Percentiles rank a stretch among this genome's conserved stretches.
Evolutionary conservation across 1,140 invertebrate genomes (phyloP).

Genomic region (Oncopeltus fasciatus): DNA sequence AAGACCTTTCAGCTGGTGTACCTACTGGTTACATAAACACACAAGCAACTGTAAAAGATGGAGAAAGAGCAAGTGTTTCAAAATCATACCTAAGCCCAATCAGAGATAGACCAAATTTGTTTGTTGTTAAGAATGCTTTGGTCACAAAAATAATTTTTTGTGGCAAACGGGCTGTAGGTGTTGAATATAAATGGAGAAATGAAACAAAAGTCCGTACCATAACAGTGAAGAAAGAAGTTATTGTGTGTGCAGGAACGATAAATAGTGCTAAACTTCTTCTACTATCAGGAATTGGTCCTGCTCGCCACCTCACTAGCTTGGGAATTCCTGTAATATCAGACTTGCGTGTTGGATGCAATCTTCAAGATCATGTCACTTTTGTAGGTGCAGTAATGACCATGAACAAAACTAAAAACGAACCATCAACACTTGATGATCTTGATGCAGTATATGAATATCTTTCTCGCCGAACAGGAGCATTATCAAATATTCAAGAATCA

Average conservation of each 20-base stretch:
- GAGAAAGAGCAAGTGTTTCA: slow-evolving; percentile 19
- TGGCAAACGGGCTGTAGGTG: slow-evolving; percentile 53
- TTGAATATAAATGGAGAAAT: slow-evolving; percentile 42
- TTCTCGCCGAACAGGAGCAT: slow-evolving; percentile 14
- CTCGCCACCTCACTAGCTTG: slow-evolving; percentile 28
- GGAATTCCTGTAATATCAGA: slow-evolving; percentile 10
- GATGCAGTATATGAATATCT: slow-evolving; percentile 14
- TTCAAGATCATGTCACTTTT: slow-evolving; percentile 17
- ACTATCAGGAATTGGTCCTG: slow-evolving; percentile 36
- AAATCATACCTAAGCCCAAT: slow-evolving; percentile 53
- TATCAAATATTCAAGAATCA: slow-evolving; percentile 31
- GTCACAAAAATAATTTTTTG: slow-evolving; percentile 31
- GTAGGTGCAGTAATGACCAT: slow-evolving; percentile 11
- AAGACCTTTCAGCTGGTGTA: slow-evolving; percentile 37
- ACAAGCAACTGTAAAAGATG: slow-evolving; percentile 32
- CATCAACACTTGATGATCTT: background rate
- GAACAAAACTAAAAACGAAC: slow-evolving; percentile 5
- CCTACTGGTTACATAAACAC: background rate
- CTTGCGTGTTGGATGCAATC: slow-evolving; percentile 12
- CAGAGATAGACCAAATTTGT: slow-evolving; percentile 44
- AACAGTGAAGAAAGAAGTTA: slow-evolving; percentile 52
- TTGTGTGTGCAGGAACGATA: slow-evolving; percentile 28
- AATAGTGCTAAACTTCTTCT: slow-evolving; percentile 32
- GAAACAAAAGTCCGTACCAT: slow-evolving; percentile 39
- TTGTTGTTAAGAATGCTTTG: slow-evolving; percentile 44